Conservation (phyloP, 2,888 invertebrate species). For the Eumerus sabulonum region DNA sequence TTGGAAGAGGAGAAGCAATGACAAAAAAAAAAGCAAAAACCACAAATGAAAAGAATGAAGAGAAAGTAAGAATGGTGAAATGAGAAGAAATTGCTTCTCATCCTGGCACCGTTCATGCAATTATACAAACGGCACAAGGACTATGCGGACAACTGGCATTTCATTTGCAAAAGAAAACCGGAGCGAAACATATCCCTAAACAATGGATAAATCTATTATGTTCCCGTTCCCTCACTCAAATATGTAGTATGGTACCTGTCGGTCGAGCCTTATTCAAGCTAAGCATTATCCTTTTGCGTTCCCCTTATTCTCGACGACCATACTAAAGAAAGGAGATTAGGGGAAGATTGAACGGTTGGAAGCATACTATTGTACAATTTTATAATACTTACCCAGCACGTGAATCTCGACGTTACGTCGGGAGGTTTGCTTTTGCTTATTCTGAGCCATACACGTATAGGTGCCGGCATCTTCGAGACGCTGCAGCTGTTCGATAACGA, state of each 20-base stretch:
- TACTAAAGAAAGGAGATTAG: conserved; percentile 21
- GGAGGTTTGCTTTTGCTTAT: conserved; percentile 89
- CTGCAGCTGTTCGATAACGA: conserved; percentile 92
- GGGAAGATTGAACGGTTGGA: not conserved
- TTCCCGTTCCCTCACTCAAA: conserved; percentile 42
- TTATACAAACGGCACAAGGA: conserved; percentile 52
- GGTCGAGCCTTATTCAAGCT: conserved; percentile 15
- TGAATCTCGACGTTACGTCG: conserved; percentile 87
- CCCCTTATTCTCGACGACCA: conserved; percentile 21
- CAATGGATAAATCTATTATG: conserved; percentile 59
- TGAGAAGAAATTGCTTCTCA: conserved; percentile 46
- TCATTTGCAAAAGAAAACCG: conserved; percentile 29
- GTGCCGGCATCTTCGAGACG: conserved; percentile 91
- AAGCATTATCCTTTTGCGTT: not conserved
- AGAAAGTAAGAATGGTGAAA: not conserved
- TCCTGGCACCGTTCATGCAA: conserved; percentile 39
- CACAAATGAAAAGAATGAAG: too few species aligned
- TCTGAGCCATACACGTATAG: conserved; percentile 93
- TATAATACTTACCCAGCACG: conserved; percentile 82
- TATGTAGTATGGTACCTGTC: conserved; percentile 8
- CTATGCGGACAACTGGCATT: conserved; percentile 58
- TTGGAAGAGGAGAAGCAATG: too few species aligned
- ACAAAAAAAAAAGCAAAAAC: too few species aligned
- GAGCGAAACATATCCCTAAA: conserved; percentile 44
- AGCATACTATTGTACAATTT: conserved; percentile 3